phyloP scores from a whole-genome alignment of 2,888 invertebrate species.

The Lepas anatifera region DNA sequence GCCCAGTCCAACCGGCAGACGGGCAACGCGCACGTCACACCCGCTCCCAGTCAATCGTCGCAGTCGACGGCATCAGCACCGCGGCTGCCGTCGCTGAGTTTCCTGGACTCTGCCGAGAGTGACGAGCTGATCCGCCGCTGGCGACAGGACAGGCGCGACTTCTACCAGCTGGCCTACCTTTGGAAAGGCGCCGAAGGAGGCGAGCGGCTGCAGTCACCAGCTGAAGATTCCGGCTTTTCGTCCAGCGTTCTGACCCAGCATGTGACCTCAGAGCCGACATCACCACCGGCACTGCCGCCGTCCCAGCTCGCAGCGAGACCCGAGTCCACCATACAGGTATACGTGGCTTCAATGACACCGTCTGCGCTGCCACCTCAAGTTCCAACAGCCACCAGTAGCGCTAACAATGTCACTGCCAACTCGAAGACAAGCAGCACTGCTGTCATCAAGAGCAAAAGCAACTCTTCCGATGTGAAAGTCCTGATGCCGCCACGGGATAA shows the following conservation, averaged over 20 bases:
- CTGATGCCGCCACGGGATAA: not conserved
- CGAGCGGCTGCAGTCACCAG: not conserved
- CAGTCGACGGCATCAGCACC: not conserved
- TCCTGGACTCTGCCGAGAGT: not conserved
- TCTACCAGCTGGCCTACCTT: constrained; percentile 4
- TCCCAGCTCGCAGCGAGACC: too few species aligned
- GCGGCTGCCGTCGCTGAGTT: not conserved
- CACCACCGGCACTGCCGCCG: too few species aligned
- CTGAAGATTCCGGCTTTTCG: not conserved
- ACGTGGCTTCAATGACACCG: not conserved
- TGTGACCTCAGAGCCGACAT: too few species aligned
- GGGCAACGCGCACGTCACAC: not conserved
- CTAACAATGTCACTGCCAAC: not conserved
- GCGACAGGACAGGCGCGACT: constrained; percentile 1
- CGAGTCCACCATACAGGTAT: not conserved
- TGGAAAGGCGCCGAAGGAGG: not conserved
- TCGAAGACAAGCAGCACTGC: not conserved
- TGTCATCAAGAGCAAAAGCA: not conserved
- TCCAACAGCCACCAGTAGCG: not conserved
- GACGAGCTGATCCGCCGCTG: constrained; percentile 2
- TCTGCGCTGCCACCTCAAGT: not conserved
- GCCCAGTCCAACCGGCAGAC: not conserved
- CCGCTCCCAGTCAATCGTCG: not conserved
- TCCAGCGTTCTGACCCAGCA: constrained; percentile 1
- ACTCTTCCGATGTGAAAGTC: not conserved